These are phyloP conservation scores for Calidris pugnax DNA, from an alignment of 2,113 vertebrate genomes.

Conservation along the genomic window DNA sequence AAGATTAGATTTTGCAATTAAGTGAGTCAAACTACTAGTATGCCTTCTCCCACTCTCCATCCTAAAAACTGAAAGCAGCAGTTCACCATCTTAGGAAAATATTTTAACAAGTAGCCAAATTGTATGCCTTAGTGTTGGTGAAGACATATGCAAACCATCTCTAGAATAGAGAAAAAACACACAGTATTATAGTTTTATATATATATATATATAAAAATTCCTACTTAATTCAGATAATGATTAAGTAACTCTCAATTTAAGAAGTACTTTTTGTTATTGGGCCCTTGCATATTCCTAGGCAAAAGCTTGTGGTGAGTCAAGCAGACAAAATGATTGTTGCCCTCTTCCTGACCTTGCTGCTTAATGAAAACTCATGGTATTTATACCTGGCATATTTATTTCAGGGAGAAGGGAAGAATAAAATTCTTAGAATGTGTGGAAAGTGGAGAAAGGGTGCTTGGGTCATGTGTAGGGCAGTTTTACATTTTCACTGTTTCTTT, in stretches of 20 bases:
- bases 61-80: neutral
- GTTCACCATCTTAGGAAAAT: neutral
- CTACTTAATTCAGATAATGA: neutral
- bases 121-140: neutral
- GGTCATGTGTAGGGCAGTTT: neutral
- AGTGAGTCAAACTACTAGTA: neutral
- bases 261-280: neutral
- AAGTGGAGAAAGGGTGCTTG: neutral
- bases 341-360: neutral
- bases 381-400: neutral
- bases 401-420: neutral
- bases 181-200: neutral
- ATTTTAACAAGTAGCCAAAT: neutral
- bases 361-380: neutral
- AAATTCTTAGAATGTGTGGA: neutral
- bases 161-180: neutral
- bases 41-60: neutral
- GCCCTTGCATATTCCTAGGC: neutral
- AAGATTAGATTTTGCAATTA: neutral
- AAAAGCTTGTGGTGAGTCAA: neutral
- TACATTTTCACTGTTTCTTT: neutral
- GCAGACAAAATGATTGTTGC: neutral
- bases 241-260: neutral
- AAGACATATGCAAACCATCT: neutral
- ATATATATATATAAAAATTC: neutral